phyloP scores from a whole-genome alignment of 2,888 invertebrate species.

The Smittia sp. region DNA sequence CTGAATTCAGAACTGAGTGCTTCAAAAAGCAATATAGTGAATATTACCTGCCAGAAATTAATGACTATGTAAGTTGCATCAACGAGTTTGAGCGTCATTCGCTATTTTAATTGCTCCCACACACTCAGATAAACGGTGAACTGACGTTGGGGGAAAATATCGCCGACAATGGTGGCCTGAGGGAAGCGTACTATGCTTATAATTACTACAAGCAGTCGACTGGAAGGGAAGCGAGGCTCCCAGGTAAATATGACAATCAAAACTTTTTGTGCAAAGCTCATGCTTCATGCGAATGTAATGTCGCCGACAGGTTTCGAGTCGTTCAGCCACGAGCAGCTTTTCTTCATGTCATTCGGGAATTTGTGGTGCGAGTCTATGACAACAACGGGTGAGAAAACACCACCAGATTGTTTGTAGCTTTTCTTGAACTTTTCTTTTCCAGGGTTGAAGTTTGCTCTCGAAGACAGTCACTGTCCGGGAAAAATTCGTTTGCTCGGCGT shows the following conservation, averaged over 20 bases:
- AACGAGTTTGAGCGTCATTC: background rate
- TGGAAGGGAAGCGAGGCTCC: conserved; percentile 64
- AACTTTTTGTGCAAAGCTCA: background rate
- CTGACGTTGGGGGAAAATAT: conserved; percentile 77
- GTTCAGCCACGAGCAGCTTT: conserved; percentile 69
- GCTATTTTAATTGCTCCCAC: background rate
- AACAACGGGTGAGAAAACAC: conserved; percentile 59
- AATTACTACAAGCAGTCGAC: conserved; percentile 58
- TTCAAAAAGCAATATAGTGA: conserved; percentile 80
- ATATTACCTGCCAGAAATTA: conserved; percentile 64
- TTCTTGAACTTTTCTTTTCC: too few species aligned
- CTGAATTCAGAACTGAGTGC: conserved; percentile 62
- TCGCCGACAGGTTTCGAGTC: conserved; percentile 63
- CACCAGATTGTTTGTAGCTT: too few species aligned
- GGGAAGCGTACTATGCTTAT: conserved; percentile 70
- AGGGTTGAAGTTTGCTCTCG: conserved; percentile 61
- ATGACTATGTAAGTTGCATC: conserved; percentile 60
- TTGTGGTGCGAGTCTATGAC: conserved; percentile 82
- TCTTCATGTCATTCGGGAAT: conserved; percentile 79
- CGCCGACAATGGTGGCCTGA: conserved; percentile 78
- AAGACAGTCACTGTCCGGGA: conserved; percentile 74
- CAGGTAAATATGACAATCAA: conserved; percentile 47
- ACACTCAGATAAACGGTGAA: conserved; percentile 66
- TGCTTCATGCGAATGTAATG: background rate
- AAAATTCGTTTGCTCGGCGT: conserved; percentile 66